Evolutionary conservation across 2,797 vertebrate species (phyloP), one percentile per base, ranked within the genome.

Genomic region (Chaetophractus vellerosus): DNA sequence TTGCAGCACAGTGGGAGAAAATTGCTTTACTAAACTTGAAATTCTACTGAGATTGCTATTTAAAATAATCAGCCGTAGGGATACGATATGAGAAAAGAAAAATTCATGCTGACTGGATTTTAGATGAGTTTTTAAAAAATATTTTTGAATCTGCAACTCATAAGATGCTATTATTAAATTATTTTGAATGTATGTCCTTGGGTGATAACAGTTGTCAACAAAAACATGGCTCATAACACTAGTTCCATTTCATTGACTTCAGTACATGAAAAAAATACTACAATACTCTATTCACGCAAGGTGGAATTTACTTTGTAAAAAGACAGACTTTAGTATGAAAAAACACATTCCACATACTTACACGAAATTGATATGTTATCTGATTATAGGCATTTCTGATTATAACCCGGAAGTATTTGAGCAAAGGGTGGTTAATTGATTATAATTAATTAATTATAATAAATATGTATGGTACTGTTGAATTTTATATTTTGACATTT

Each of bases 91-190:
- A 95, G 72, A 88, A 61, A 16, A 16, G 26, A 90, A 95, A 97
- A 88, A 78, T 57, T 81, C 24, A 75, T 87, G 68, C 19, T 92
- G 33, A 71, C n/a, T 88, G 36, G 23, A 69, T 96, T 87, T 76
- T 81, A 88, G 28, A 94, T 79, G 41, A 95, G 4, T 55, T 94
- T 95, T 95, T 26, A 33, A 88, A 96, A 90, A 48, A 45, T 16
- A 55, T 8, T 91, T 93, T 74, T 76, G 16, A 88, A 75, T 66
- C 26, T 85, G 16, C 21, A 85, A 83, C 48, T 89, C 88, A 59
- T 24, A 90, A 86, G 23, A 86, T 79, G 3, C 16, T 79, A 85
- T 93, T 59, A 92, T 96, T 96, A 88, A 96, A 96, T 92, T 95
- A 68, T 52, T 95, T 72, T 75, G 59, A 96, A 79, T 94, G 36